These are phyloP conservation scores for Trididemnum clinides DNA, from an alignment of 23 tunicate species.

Conservation along the genomic window DNA sequence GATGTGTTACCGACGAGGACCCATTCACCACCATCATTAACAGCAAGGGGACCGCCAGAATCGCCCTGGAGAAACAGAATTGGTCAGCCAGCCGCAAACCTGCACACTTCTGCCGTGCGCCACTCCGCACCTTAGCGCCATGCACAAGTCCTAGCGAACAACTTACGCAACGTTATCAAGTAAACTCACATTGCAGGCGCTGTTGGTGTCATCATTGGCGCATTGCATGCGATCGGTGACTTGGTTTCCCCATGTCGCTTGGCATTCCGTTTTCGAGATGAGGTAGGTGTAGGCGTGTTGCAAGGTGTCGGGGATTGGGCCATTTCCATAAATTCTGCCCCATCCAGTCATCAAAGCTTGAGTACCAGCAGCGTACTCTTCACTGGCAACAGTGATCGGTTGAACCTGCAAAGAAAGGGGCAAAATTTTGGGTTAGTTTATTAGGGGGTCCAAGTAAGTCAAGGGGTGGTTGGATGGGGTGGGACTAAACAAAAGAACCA, in stretches of 20 bases:
- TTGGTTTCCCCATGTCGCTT: constrained; percentile 42
- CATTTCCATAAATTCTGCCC: constrained; percentile 46
- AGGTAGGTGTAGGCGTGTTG: constrained; percentile 54
- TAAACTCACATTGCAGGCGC: constrained; percentile 72
- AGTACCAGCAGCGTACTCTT: constrained; percentile 59
- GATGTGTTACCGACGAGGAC: constrained; percentile 74
- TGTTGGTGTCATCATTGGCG: constrained; percentile 63
- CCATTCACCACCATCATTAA: constrained; percentile 54
- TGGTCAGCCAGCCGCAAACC: too few species aligned
- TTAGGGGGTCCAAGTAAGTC: too few species aligned
- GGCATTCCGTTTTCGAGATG: constrained; percentile 36
- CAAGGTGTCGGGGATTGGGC: constrained; percentile 49
- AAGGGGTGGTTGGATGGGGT: too few species aligned
- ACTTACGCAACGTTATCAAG: background rate
- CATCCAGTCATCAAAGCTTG: constrained; percentile 64
- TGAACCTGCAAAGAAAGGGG: constrained; percentile 33
- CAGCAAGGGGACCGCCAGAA: constrained; percentile 92
- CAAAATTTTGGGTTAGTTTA: too few species aligned
- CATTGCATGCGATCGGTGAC: constrained; percentile 76
- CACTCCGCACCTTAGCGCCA: too few species aligned
- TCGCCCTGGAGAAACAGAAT: constrained; percentile 58
- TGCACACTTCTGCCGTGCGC: too few species aligned
- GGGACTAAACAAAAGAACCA: too few species aligned
- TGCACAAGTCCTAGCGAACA: background rate
- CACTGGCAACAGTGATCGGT: constrained; percentile 46